A percentile compares a stretch with the other conserved stretches of the same genome.
phyloP scores from a whole-genome alignment of 2,888 invertebrate species.

The Cheilosia urbana region DNA sequence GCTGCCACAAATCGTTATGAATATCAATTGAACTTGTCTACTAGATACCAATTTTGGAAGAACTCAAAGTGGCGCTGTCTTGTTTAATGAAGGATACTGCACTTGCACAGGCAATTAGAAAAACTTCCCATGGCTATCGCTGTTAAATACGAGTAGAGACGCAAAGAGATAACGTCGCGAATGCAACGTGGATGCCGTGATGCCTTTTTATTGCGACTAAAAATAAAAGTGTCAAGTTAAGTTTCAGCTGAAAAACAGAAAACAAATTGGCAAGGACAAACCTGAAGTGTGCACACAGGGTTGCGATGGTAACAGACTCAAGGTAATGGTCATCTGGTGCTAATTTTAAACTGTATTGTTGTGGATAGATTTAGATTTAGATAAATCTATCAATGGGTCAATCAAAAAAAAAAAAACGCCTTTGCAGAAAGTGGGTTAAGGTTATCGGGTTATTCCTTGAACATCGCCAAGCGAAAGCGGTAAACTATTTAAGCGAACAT shows the following conservation, averaged over 20 bases:
- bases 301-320: constrained; percentile 37
- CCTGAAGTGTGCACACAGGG: constrained; percentile 17
- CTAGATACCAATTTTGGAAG: constrained; percentile 68
- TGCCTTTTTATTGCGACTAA: constrained; percentile 16
- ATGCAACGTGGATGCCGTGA: constrained; percentile 15
- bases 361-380: neutral
- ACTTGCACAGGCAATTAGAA: constrained; percentile 55
- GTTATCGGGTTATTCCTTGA: neutral
- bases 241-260: constrained; percentile 26
- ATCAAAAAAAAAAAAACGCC: neutral
- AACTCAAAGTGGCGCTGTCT: constrained; percentile 53
- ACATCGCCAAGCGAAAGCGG: no score
- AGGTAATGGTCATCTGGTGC: constrained; percentile 43
- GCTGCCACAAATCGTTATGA: constrained; percentile 75
- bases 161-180: constrained; percentile 23
- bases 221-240: constrained; percentile 29
- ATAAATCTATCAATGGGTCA: neutral
- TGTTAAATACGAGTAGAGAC: constrained; percentile 4
- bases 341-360: constrained; percentile 29
- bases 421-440: constrained; percentile 25
- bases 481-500: no score
- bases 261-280: constrained; percentile 38
- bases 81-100: constrained; percentile 64
- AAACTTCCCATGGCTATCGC: constrained; percentile 41
- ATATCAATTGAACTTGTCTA: constrained; percentile 74